Evolutionary conservation across 1,140 invertebrate species (phyloP), one percentile per base, ranked within the genome.

Genomic region (Frieseomelitta varia): DNA sequence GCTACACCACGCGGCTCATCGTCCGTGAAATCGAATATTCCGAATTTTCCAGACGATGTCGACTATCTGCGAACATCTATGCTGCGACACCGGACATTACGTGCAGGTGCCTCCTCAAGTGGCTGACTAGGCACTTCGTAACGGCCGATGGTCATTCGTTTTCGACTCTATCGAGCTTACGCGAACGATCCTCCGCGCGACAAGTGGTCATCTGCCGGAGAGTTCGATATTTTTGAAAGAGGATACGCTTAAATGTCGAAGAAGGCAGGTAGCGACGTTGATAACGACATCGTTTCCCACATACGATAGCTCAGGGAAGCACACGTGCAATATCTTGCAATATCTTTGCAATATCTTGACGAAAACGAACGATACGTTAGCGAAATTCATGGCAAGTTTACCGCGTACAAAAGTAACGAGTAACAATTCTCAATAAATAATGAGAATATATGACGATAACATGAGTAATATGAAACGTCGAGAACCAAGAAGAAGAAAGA

Each of bases 51-150:
- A 56, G 71, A 34, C 56, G 68, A 75, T 81, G 74, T 85, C 78
- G 71, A 80, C 81, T 85, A 87, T 61, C 86, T 58, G 78, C 63
- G 56, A 63, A 71, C 78, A 87, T 88, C 76, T 24, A 72, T 63
- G 53, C 68, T 10, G 77, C 81, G 79, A 84, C 81, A 77, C 84
- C 68, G 81, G 85, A 87, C 87, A 92, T 92, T 91, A 91, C 87
- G 89, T 87, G 90, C 91, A 92, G 89, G 76, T 88, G 87, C 79
- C 86, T 89, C 78, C 39, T 91, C 85, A 85, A 91, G 87, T 89
- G 81, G 91, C 91, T 92, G 91, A 92, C 90, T 92, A 92, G 92
- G 91, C 91, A 76, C 63, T 82, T 86, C 87, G 77, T 87, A 90
- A 88, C 85, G 86, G 82, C 87, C 88, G 82, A 90, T 88, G 89